Base-by-base conservation (phyloP, 2,797 vertebrate genomes). In the Dipus sagitta region DNA sequence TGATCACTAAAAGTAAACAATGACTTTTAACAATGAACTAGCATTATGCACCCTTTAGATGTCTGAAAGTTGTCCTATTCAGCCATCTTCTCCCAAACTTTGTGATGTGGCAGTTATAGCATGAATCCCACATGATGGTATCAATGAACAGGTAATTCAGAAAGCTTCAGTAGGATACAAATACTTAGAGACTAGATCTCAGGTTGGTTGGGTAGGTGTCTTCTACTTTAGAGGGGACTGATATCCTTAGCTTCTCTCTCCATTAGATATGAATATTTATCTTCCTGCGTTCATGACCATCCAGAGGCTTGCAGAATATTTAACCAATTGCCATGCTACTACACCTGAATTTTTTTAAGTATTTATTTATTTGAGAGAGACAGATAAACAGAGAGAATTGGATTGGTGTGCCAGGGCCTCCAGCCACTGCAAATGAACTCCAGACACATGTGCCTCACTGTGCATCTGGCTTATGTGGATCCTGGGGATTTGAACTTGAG, bases 11-110 rank as follows among this genome's bases (percentile, higher is more conserved):
- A 79, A 34, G 30, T 82, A 78, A 54, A 5, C 67, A 32, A 15
- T 83, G 4, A 78, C 26, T 91, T 85, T 62, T 30, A 7, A 82
- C 20, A 58, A 58, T 17, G 54, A 58, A 86, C 34, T 14, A 58
- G 26, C 9, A 26, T 21, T 23, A 70, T 21, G 9, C 26, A 58
- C 30, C 20, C 28, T 3, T 62, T 0, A 79, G 7, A 34, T 30
- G 21, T 65, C 32, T 67, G 24, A 11, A 0, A 34, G 17, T 12
- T 14, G 13, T 12, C 11, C 24, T 70, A 38, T 26, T 30, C 23
- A 87, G 14, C 8, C 17, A 28, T 3, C 1, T 1, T 42, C 2
- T 4, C 18, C 1, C 1, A 34, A 8, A 4, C 47, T n/a, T 4
- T 58, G 54, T 47, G 47, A 47, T 47, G 17, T 42, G 54, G 15